phyloP scores from a whole-genome alignment of 2,797 vertebrate species.

The Lagodon rhomboides region DNA sequence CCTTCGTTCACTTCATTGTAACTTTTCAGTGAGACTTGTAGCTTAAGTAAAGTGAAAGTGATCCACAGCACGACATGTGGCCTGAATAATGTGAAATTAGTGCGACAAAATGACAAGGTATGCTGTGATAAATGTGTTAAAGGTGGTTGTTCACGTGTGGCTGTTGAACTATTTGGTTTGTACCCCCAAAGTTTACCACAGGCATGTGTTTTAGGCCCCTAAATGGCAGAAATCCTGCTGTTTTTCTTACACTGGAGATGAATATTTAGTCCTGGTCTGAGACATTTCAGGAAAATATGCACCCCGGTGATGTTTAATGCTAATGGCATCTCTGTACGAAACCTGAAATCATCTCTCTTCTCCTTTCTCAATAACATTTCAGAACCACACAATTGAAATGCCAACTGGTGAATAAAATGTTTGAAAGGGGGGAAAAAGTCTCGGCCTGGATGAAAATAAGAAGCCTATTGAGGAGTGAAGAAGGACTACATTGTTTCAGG shows the following conservation, averaged over 20 bases:
- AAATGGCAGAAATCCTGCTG: slow-evolving; percentile 30
- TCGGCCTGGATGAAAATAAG: slow-evolving; percentile 67
- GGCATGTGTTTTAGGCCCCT: slow-evolving; percentile 22
- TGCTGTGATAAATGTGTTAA: background rate
- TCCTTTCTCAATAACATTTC: slow-evolving; percentile 67
- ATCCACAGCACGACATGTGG: background rate
- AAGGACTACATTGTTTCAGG: slow-evolving; percentile 79
- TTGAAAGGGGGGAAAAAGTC: slow-evolving; percentile 49
- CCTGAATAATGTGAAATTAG: background rate
- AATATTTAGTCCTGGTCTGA: slow-evolving; percentile 19
- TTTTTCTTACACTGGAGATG: slow-evolving; percentile 38
- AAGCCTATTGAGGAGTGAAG: slow-evolving; percentile 74
- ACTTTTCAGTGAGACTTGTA: slow-evolving; percentile 24
- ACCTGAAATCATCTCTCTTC: slow-evolving; percentile 48
- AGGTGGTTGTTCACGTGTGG: slow-evolving; percentile 5
- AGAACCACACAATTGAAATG: slow-evolving; percentile 67
- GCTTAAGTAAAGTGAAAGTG: slow-evolving; percentile 18
- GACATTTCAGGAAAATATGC: slow-evolving; percentile 23
- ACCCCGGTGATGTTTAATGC: slow-evolving; percentile 31
- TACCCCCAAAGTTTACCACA: slow-evolving; percentile 18
- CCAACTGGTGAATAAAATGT: slow-evolving; percentile 71
- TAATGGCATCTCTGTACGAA: slow-evolving; percentile 38
- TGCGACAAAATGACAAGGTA: slow-evolving; percentile 21
- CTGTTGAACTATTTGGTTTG: slow-evolving; percentile 24
- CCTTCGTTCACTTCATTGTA: slow-evolving; percentile 46